phyloP scores from a whole-genome alignment of 2,797 vertebrate genomes.

The Serranus cabrilla region DNA sequence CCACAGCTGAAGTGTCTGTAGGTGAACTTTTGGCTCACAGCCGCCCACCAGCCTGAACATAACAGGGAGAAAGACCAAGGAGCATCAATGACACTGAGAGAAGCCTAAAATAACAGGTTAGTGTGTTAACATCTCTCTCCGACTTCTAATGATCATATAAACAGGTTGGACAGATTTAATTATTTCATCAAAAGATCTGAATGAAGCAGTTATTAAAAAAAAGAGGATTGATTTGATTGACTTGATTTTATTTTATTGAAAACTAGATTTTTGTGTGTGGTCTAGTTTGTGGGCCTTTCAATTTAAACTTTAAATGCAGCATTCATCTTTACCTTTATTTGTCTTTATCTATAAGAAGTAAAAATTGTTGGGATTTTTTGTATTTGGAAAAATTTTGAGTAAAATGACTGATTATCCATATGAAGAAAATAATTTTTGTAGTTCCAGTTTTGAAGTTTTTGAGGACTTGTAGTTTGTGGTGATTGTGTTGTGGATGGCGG shows the following conservation, averaged over 20 bases:
- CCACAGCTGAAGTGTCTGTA: background rate
- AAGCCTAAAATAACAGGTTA: slow-evolving; percentile 52
- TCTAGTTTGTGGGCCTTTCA: background rate
- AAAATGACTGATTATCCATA: background rate
- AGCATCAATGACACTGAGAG: slow-evolving; percentile 1
- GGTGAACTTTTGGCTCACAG: slow-evolving; percentile 21
- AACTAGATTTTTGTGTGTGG: too few relatives aligned
- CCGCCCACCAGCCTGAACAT: slow-evolving; percentile 12
- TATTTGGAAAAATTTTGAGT: too few relatives aligned
- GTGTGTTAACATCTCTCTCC: background rate
- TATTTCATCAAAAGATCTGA: background rate
- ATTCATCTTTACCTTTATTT: background rate
- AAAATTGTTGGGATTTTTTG: background rate
- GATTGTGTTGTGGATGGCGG: background rate
- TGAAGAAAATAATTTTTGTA: background rate
- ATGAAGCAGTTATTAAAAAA: background rate
- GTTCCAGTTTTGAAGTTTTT: background rate
- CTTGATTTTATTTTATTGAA: too few relatives aligned
- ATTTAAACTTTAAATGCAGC: background rate
- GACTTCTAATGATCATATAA: background rate
- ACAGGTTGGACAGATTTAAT: background rate
- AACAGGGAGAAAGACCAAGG: background rate
- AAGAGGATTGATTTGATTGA: too few relatives aligned
- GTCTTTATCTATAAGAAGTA: background rate
- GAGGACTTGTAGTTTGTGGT: background rate